These are phyloP conservation scores for Leptinotarsa tumamoca DNA, from an alignment of 2,888 invertebrate species.

Conservation along the genomic window DNA sequence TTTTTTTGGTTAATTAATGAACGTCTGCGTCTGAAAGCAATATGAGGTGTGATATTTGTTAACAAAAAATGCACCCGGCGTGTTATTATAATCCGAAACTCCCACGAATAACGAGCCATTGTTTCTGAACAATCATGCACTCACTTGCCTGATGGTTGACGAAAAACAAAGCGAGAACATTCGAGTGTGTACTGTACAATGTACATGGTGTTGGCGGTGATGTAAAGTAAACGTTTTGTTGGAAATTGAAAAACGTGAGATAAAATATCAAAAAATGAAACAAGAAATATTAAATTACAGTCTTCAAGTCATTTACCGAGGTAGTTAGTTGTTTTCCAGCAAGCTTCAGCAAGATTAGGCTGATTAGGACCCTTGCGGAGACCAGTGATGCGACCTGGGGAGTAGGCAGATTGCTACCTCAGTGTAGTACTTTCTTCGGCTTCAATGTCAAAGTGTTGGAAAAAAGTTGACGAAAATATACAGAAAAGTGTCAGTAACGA, in stretches of 20 bases:
- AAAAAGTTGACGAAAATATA: no score
- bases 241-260: not conserved
- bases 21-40: constrained; percentile 21
- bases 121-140: constrained; percentile 49
- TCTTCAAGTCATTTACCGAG: no score
- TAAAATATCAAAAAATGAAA: no score
- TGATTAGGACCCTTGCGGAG: no score
- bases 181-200: not conserved
- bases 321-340: no score
- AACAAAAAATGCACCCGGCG: constrained; percentile 34
- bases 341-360: no score
- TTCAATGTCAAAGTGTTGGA: no score
- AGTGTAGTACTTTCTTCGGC: no score
- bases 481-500: no score
- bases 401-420: no score
- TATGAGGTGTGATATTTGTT: constrained; percentile 30
- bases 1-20: constrained; percentile 36
- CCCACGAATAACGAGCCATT: constrained; percentile 56
- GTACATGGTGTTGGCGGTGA: not conserved
- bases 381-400: no score
- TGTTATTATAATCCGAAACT: constrained; percentile 33
- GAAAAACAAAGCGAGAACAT: not conserved
- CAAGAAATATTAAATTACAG: no score
- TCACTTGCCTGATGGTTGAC: constrained; percentile 8
- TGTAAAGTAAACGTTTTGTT: not conserved